phyloP scores from a whole-genome alignment of 2,888 invertebrate species.

The Sisyra terminalis region DNA sequence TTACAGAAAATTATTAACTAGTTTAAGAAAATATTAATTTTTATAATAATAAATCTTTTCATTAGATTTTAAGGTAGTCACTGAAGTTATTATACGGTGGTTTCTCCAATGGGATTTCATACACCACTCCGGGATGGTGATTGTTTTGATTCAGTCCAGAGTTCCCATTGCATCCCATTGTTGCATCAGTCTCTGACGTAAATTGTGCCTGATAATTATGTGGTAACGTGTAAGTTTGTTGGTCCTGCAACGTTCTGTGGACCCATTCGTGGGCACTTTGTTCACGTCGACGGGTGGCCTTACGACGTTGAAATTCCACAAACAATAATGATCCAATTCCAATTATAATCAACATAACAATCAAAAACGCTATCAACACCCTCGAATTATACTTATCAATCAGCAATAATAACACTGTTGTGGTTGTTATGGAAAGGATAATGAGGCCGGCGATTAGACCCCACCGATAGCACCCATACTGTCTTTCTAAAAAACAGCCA shows the following conservation, averaged over 20 bases:
- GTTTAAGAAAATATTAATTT: not conserved
- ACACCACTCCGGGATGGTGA: too few relatives aligned
- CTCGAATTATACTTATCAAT: too few relatives aligned
- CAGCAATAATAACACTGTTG: too few relatives aligned
- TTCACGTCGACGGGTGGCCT: slow-evolving; percentile 15
- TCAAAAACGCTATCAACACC: slow-evolving; percentile 10
- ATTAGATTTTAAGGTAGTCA: too few relatives aligned
- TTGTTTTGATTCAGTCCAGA: too few relatives aligned
- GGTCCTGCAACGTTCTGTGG: slow-evolving; percentile 6
- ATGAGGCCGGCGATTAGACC: not conserved
- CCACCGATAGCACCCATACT: not conserved
- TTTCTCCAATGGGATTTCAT: too few relatives aligned
- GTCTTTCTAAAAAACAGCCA: slow-evolving; percentile 4
- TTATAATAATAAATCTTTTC: too few relatives aligned
- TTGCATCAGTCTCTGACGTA: too few relatives aligned
- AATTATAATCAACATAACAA: slow-evolving; percentile 15
- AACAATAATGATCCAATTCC: slow-evolving; percentile 16
- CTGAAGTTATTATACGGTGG: too few relatives aligned
- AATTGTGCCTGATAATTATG: too few relatives aligned
- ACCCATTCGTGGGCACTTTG: slow-evolving; percentile 15
- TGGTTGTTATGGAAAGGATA: too few relatives aligned
- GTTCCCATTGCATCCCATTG: too few relatives aligned
- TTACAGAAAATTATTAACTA: not conserved
- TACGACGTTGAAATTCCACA: slow-evolving; percentile 16
- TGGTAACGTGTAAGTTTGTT: not conserved